phyloP scores from a whole-genome alignment of 2,797 vertebrate genomes.

The Pogoniulus pusillus region DNA sequence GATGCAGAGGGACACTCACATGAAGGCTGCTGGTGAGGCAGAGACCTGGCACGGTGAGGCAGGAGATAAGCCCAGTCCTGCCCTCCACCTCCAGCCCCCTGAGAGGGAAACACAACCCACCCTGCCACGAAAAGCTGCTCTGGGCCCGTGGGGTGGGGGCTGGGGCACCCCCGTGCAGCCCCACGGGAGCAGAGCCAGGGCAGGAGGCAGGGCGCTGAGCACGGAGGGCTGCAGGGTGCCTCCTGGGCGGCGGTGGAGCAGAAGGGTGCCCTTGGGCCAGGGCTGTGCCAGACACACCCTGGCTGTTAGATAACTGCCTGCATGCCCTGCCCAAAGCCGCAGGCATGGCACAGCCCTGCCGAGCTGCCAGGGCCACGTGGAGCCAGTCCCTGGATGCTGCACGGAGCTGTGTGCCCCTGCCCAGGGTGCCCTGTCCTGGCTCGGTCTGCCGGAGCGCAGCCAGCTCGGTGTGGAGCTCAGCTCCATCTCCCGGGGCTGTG shows the following conservation, averaged over 20 bases:
- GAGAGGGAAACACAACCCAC: background rate
- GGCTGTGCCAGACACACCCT: background rate
- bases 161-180: accelerated
- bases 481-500: accelerated
- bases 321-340: background rate
- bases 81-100: background rate
- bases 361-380: accelerated
- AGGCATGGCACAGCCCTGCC: background rate
- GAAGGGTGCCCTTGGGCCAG: background rate
- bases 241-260: background rate
- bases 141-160: accelerated
- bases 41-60: background rate
- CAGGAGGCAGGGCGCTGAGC: background rate
- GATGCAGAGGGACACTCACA: background rate
- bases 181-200: background rate
- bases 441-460: accelerated
- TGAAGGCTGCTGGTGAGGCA: background rate
- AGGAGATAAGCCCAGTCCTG: accelerated
- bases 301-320: background rate
- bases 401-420: accelerated
- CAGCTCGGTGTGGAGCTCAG: background rate
- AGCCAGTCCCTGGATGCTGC: accelerated
- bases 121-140: accelerated
- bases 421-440: too few relatives aligned
- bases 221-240: background rate